Percentiles rank a stretch among this genome's conserved stretches.
These are phyloP conservation scores for Tamias sibiricus DNA, from an alignment of 2,113 vertebrate species.

Conservation along the genomic window DNA sequence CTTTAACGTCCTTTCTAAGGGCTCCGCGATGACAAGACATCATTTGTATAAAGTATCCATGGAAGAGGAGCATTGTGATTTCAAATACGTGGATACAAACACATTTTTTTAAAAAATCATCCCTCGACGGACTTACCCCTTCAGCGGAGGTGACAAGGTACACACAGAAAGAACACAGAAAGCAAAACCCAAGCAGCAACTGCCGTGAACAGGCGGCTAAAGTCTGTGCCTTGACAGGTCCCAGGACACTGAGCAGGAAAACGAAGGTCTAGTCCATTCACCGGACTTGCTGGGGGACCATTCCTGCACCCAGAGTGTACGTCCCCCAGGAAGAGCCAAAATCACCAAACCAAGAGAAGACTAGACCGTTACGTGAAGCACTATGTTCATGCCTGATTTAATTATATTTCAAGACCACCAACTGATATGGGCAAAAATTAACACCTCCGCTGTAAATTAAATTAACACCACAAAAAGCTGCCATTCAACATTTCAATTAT, in stretches of 20 bases:
- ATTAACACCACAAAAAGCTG: constrained; percentile 17
- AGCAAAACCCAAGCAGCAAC: background rate
- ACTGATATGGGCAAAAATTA: constrained; percentile 23
- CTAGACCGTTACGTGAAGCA: background rate
- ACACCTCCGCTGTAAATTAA: background rate
- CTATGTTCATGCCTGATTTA: constrained; percentile 10
- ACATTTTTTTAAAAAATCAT: background rate
- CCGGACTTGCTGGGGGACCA: background rate
- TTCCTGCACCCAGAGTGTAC: background rate
- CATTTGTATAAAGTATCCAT: constrained; percentile 10
- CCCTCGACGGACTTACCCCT: constrained; percentile 21
- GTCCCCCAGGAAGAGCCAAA: background rate
- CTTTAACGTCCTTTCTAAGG: constrained; percentile 31
- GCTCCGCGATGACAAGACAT: constrained; percentile 5
- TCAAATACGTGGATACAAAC: background rate
- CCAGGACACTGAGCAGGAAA: background rate
- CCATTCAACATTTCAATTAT: background rate
- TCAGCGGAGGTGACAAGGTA: background rate
- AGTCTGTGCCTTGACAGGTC: background rate
- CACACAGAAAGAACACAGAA: background rate
- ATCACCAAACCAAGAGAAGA: background rate
- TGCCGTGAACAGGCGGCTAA: background rate
- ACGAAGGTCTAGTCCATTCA: rapidly evolving
- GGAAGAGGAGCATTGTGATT: background rate
- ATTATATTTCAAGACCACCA: constrained; percentile 46